A percentile compares a stretch with the other conserved stretches of the same genome.
Evolutionary conservation across 2,888 invertebrate genomes (phyloP).

Genomic region (Nysson spinosus): DNA sequence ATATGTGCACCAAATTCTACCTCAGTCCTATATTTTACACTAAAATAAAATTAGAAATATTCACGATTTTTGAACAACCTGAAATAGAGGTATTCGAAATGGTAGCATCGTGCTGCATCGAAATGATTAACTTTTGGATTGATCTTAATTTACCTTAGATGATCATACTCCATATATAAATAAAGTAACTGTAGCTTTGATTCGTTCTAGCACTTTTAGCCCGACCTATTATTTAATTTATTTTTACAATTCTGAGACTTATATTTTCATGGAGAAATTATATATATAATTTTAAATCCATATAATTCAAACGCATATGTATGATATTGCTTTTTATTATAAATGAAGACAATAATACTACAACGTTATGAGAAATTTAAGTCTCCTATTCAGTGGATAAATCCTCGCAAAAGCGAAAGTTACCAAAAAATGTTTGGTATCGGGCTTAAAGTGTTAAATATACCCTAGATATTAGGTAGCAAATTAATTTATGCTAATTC

Average conservation of each 20-base stretch:
- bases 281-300: too few relatives aligned
- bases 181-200: not conserved
- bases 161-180: conserved; percentile 1
- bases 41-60: conserved; percentile 31
- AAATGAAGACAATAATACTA: too few relatives aligned
- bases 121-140: conserved; percentile 1
- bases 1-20: conserved; percentile 58
- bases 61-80: conserved; percentile 12
- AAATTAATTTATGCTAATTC: conserved; percentile 18
- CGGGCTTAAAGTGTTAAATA: conserved; percentile 48
- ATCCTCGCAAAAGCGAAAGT: too few relatives aligned
- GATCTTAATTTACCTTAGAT: not conserved
- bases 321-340: too few relatives aligned
- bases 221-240: conserved; percentile 15
- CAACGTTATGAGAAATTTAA: too few relatives aligned
- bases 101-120: not conserved
- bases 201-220: conserved; percentile 44
- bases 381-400: too few relatives aligned
- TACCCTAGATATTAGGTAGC: conserved; percentile 7
- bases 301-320: too few relatives aligned
- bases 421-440: conserved; percentile 3
- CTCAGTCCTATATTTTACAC: conserved; percentile 51
- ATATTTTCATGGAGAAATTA: too few relatives aligned
- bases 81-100: not conserved
- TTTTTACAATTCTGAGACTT: too few relatives aligned